A percentile compares a stretch with the other conserved stretches of the same genome.
Conservation (phyloP, 2,888 invertebrate genomes). For the Heteropelma amictum region DNA sequence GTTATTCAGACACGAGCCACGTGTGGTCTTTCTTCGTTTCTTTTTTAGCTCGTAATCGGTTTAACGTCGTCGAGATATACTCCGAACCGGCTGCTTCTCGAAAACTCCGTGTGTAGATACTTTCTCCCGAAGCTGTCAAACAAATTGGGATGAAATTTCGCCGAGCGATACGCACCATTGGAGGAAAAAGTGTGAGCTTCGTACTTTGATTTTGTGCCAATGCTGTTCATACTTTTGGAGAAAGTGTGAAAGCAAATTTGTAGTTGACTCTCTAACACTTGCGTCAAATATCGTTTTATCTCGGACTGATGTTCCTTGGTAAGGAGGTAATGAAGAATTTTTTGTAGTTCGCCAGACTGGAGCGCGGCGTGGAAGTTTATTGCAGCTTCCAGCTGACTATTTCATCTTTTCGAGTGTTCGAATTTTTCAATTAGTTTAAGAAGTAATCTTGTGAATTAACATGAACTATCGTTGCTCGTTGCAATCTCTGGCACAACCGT, state of each 20-base stretch:
- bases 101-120: background rate
- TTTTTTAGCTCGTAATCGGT: background rate
- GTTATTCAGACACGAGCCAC: background rate
- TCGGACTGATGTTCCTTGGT: background rate
- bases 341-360: no score
- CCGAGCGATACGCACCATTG: background rate
- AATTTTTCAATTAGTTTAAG: no score
- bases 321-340: background rate
- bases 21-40: background rate
- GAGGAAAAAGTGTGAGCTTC: background rate
- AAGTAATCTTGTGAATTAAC: no score
- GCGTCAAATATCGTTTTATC: background rate
- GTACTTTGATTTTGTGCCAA: background rate
- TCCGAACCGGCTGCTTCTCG: background rate
- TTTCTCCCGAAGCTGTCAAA: slow-evolving; percentile 1
- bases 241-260: background rate
- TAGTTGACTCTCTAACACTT: background rate
- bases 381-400: no score
- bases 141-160: background rate
- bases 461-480: no score
- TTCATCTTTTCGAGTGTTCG: no score
- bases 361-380: no score
- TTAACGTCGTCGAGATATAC: background rate
- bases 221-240: background rate
- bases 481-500: no score